phyloP scores from a whole-genome alignment of 2,113 vertebrate species.

The Callopanchax toddi region DNA sequence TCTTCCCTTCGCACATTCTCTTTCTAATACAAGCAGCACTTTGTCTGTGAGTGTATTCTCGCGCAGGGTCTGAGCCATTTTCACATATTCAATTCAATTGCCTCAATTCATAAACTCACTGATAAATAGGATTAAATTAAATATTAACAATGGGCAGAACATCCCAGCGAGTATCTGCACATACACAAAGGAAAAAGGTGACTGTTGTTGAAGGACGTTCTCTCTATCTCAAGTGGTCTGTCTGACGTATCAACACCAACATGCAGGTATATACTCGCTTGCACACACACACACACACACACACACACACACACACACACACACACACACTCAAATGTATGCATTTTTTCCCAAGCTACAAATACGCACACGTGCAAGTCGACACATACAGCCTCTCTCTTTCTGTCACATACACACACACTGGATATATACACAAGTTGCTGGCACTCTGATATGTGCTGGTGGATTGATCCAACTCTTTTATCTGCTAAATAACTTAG shows the following conservation, averaged over 20 bases:
- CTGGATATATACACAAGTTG: constrained; percentile 70
- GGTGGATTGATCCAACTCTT: constrained; percentile 77
- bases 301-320: constrained; percentile 8
- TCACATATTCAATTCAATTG: constrained; percentile 29
- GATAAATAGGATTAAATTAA: constrained; percentile 59
- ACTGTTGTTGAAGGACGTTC: constrained; percentile 59
- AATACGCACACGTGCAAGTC: constrained; percentile 33
- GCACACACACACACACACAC: constrained; percentile 1
- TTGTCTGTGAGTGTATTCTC: constrained; percentile 38
- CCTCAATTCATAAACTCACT: constrained; percentile 44
- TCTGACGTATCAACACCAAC: constrained; percentile 42
- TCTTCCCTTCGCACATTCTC: constrained; percentile 28
- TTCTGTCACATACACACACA: constrained; percentile 28
- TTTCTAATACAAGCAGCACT: constrained; percentile 41
- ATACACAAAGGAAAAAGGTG: constrained; percentile 53
- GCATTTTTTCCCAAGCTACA: constrained; percentile 7
- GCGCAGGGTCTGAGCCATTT: constrained; percentile 33
- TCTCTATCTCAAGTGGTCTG: constrained; percentile 34
- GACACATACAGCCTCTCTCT: constrained; percentile 22
- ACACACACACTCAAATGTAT: neutral
- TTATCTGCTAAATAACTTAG: constrained; percentile 83
- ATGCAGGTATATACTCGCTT: constrained; percentile 19
- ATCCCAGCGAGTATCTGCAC: constrained; percentile 22
- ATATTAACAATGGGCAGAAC: constrained; percentile 61
- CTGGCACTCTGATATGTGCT: constrained; percentile 71